Percentiles rank a stretch among this genome's conserved stretches.
Conservation (phyloP, 2,797 vertebrate genomes). For the Crenichthys baileyi region DNA sequence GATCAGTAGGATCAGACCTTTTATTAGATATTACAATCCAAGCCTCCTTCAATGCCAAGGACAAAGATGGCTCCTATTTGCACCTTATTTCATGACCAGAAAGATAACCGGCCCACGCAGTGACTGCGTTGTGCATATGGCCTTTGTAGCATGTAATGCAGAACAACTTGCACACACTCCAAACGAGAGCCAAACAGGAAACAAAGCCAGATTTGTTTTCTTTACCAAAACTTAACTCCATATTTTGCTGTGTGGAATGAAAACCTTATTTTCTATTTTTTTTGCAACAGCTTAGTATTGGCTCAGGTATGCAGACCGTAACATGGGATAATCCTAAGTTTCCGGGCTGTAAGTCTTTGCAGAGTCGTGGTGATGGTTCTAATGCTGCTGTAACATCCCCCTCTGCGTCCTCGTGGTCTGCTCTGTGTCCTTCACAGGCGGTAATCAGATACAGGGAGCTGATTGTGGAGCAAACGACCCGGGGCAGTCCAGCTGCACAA, state of each 20-base stretch:
- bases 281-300: conserved; percentile 13
- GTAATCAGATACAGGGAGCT: conserved; percentile 74
- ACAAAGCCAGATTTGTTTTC: conserved; percentile 48
- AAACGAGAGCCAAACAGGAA: conserved; percentile 48
- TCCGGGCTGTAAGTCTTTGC: conserved; percentile 59
- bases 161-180: conserved; percentile 20
- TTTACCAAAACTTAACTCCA: conserved; percentile 18
- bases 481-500: conserved; percentile 71
- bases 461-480: conserved; percentile 74
- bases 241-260: conserved; percentile 29
- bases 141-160: conserved; percentile 62
- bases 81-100: conserved; percentile 78
- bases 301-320: conserved; percentile 33
- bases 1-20: conserved; percentile 68
- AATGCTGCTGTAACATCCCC: conserved; percentile 60
- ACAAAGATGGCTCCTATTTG: conserved; percentile 82
- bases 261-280: conserved; percentile 1
- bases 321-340: conserved; percentile 67
- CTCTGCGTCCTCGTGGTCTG: conserved; percentile 61
- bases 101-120: conserved; percentile 72
- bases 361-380: conserved; percentile 55
- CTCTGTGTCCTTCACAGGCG: conserved; percentile 74
- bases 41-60: conserved; percentile 76
- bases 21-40: conserved; percentile 75
- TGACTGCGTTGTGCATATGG: conserved; percentile 77